Evolutionary conservation across 2,113 vertebrate genomes (phyloP).

Genomic region (Triplophysa dalaica): DNA sequence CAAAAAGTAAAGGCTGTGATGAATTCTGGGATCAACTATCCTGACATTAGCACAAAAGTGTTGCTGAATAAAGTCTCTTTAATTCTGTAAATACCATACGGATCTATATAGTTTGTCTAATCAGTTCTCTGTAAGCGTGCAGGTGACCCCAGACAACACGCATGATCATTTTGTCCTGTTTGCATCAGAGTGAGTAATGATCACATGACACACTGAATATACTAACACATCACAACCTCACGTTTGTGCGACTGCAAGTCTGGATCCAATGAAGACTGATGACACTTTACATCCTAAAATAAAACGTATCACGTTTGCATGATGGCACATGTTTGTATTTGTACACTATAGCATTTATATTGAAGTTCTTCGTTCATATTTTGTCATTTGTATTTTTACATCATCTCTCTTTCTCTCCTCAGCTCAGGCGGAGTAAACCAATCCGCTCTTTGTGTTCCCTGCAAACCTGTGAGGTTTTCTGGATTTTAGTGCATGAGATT

Average conservation of each 20-base stretch:
- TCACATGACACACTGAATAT: neutral
- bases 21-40: constrained; percentile 26
- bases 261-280: too few species aligned
- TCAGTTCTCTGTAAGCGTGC: constrained; percentile 35
- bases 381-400: constrained; percentile 43
- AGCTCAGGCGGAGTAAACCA: constrained; percentile 90
- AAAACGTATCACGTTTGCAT: neutral
- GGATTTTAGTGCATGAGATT: constrained; percentile 94
- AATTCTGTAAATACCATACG: constrained; percentile 90
- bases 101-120: constrained; percentile 47
- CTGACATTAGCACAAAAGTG: constrained; percentile 21
- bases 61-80: constrained; percentile 53
- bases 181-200: constrained; percentile 83
- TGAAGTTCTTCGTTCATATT: neutral
- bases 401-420: constrained; percentile 75
- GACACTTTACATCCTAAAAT: too few species aligned
- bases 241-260: neutral
- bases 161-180: constrained; percentile 74
- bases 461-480: constrained; percentile 87
- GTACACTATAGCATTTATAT: neutral
- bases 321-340: neutral
- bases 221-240: neutral
- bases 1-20: constrained; percentile 47
- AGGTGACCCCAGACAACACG: constrained; percentile 59
- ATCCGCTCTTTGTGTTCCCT: constrained; percentile 67